Evolutionary conservation across 2,888 invertebrate species (phyloP).

Genomic region (Cremastinae sp.): DNA sequence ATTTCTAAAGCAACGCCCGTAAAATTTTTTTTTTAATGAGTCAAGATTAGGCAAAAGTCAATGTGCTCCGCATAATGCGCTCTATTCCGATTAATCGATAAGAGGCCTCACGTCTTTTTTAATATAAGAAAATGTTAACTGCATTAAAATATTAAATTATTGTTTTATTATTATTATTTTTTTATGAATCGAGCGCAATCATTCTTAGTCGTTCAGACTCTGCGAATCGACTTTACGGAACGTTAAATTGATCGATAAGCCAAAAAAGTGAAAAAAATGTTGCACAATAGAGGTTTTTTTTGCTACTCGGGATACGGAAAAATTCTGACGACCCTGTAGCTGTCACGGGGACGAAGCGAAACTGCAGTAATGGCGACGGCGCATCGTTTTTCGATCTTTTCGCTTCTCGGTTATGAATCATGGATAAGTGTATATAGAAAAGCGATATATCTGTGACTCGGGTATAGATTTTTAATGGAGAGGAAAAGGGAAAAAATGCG

Average conservation of each 20-base stretch:
- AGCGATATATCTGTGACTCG: constrained; percentile 32
- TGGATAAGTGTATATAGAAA: neutral
- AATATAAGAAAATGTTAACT: too few relatives aligned
- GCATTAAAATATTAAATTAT: too few relatives aligned
- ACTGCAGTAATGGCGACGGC: neutral
- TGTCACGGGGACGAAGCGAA: constrained; percentile 20
- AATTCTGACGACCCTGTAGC: constrained; percentile 25
- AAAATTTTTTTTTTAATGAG: too few relatives aligned
- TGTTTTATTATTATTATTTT: too few relatives aligned
- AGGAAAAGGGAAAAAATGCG: neutral
- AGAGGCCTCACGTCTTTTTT: too few relatives aligned
- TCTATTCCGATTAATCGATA: too few relatives aligned
- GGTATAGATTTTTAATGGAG: constrained; percentile 51
- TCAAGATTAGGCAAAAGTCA: too few relatives aligned
- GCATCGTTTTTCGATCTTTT: constrained; percentile 36
- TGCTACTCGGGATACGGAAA: too few relatives aligned
- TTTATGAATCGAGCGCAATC: too few relatives aligned
- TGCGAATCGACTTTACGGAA: neutral
- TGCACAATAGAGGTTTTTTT: neutral
- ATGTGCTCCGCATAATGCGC: too few relatives aligned
- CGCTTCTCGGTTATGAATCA: neutral
- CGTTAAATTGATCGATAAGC: constrained; percentile 28
- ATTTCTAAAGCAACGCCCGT: too few relatives aligned
- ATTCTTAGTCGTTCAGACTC: too few relatives aligned
- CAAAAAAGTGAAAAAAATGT: constrained; percentile 6